Evolutionary conservation across 2,113 vertebrate genomes (phyloP).

Genomic region (Acanthisitta chloris): DNA sequence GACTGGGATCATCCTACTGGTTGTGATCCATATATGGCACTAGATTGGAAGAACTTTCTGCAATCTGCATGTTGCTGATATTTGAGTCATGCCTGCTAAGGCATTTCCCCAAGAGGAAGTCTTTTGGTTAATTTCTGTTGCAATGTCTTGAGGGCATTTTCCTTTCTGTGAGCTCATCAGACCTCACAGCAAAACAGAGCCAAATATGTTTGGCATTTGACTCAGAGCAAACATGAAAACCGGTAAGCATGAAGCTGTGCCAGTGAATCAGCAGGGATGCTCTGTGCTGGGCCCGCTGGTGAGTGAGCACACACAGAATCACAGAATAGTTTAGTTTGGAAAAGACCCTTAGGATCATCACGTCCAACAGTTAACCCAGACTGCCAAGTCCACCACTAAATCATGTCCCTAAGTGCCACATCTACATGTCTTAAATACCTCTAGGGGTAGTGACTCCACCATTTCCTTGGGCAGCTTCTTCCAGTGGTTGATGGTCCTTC

Average conservation of each 20-base stretch:
- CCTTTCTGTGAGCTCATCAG: slow-evolving; percentile 47
- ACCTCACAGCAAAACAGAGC: slow-evolving; percentile 1
- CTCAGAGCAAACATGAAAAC: neutral
- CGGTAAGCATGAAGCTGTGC: neutral
- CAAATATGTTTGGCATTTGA: slow-evolving; percentile 55
- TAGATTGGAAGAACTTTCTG: neutral
- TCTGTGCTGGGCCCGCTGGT: neutral
- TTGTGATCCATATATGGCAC: slow-evolving; percentile 2
- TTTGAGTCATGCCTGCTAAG: slow-evolving; percentile 11
- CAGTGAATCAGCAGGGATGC: neutral
- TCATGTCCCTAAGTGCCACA: neutral
- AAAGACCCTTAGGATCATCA: neutral
- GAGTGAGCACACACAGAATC: neutral
- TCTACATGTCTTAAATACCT: neutral
- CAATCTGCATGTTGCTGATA: neutral
- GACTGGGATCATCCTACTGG: neutral
- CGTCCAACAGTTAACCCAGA: neutral
- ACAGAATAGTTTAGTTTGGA: neutral
- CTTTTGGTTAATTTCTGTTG: slow-evolving; percentile 22
- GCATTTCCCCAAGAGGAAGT: slow-evolving; percentile 55
- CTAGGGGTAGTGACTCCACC: neutral
- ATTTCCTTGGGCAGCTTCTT: neutral
- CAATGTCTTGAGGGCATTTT: slow-evolving; percentile 35
- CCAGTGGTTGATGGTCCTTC: neutral
- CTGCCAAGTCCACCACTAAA: neutral